Conservation (phyloP, 2,797 vertebrate genomes). For the Pantherophis vulpinus region DNA sequence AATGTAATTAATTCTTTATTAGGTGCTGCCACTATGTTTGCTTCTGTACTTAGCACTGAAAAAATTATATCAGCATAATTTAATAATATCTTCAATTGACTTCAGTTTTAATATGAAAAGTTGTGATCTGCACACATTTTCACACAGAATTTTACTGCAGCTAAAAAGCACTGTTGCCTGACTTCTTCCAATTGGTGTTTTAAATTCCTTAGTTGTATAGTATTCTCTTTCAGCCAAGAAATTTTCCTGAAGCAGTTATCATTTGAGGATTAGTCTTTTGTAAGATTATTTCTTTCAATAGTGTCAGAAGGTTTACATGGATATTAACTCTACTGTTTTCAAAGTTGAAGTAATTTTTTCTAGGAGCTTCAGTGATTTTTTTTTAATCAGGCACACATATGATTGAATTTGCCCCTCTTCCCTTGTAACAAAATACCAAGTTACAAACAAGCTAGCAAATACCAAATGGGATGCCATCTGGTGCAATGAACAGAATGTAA, state of each 20-base stretch:
- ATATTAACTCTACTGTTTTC: constrained; percentile 44
- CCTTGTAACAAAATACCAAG: constrained; percentile 65
- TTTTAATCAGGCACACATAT: constrained; percentile 63
- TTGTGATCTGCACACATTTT: not conserved
- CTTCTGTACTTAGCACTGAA: not conserved
- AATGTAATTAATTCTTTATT: constrained; percentile 41
- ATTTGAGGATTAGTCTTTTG: constrained; percentile 27
- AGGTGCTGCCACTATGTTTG: constrained; percentile 8
- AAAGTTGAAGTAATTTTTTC: constrained; percentile 56
- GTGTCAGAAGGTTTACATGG: constrained; percentile 41
- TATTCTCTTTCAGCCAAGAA: not conserved
- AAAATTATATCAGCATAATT: constrained; percentile 28
- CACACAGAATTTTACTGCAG: not conserved
- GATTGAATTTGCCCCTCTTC: constrained; percentile 61
- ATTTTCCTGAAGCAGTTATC: not conserved
- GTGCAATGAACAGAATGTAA: constrained; percentile 58
- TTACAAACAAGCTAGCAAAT: constrained; percentile 66
- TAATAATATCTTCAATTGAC: constrained; percentile 49
- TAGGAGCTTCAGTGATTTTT: constrained; percentile 57
- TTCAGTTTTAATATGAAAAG: constrained; percentile 17
- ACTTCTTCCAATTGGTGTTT: not conserved
- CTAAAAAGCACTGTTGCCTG: not conserved
- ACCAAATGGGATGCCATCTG: constrained; percentile 69
- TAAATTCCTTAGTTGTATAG: not conserved
- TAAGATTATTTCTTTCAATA: constrained; percentile 42